A percentile compares a stretch with the other conserved stretches of the same genome.
These are phyloP conservation scores for Phrynocephalus forsythii DNA, from an alignment of 2,797 vertebrate species.

Conservation along the genomic window DNA sequence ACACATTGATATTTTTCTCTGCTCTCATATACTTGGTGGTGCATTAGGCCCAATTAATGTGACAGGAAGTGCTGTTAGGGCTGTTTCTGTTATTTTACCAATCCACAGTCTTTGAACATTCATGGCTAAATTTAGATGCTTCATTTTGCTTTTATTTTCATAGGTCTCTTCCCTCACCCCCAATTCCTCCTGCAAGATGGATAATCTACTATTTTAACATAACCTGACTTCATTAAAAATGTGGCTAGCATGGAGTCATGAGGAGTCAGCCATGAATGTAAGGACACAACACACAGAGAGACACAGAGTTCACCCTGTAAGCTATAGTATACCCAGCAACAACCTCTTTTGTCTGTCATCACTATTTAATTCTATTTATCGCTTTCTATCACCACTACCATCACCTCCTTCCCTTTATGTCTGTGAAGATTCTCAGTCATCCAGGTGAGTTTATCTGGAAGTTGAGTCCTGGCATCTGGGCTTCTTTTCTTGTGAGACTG, in stretches of 20 bases:
- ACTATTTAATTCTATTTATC: neutral
- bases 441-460: too few relatives aligned
- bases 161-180: too few relatives aligned
- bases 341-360: neutral
- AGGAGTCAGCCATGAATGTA: too few relatives aligned
- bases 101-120: neutral
- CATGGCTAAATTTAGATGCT: neutral
- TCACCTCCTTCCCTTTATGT: neutral
- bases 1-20: neutral
- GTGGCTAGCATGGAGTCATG: too few relatives aligned
- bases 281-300: too few relatives aligned
- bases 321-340: too few relatives aligned
- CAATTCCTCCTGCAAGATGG: neutral
- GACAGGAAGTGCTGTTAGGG: neutral
- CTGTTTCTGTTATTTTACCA: neutral
- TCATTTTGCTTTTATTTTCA: neutral
- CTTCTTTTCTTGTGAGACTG: too few relatives aligned
- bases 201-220: neutral
- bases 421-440: too few relatives aligned
- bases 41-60: conserved; percentile 10
- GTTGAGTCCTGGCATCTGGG: too few relatives aligned
- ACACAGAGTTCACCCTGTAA: neutral
- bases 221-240: neutral
- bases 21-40: neutral
- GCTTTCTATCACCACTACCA: neutral